A percentile compares a stretch with the other conserved stretches of the same genome.
Conservation (phyloP, 23 tunicate genomes). For the Halocynthia roretzi region DNA sequence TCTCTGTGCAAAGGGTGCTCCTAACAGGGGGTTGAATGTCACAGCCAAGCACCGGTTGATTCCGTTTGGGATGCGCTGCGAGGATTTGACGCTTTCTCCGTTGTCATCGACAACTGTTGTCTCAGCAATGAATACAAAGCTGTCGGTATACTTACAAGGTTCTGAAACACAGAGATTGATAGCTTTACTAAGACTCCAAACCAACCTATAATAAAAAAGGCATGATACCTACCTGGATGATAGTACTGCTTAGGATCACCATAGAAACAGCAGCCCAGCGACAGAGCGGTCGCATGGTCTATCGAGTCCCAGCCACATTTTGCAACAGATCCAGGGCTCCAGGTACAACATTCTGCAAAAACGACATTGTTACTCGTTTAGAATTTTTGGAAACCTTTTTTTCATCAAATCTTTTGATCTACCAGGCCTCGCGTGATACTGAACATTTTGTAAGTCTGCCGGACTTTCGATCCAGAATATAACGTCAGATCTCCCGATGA, state of each 20-base stretch:
- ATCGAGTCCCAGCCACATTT: background rate
- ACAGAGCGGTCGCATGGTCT: background rate
- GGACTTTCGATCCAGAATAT: background rate
- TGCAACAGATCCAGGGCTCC: too few relatives aligned
- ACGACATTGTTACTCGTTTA: too few relatives aligned
- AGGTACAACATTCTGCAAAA: too few relatives aligned
- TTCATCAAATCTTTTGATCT: background rate
- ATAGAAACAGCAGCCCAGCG: conserved; percentile 5
- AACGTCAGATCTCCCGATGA: background rate
- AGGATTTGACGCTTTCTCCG: background rate
- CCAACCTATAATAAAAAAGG: too few relatives aligned
- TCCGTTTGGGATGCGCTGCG: background rate
- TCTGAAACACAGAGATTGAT: background rate
- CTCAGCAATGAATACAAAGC: background rate
- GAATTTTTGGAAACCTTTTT: too few relatives aligned
- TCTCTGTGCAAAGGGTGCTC: conserved; percentile 13
- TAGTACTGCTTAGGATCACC: background rate
- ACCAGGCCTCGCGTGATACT: background rate
- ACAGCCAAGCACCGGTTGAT: background rate
- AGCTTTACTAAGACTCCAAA: too few relatives aligned
- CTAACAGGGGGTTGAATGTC: conserved; percentile 8
- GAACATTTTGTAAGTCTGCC: background rate
- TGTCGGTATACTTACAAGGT: background rate
- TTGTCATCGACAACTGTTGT: background rate
- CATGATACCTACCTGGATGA: too few relatives aligned